These are phyloP conservation scores for Quadroppia sp. DNA, from an alignment of 2,888 invertebrate genomes.

Conservation along the genomic window DNA sequence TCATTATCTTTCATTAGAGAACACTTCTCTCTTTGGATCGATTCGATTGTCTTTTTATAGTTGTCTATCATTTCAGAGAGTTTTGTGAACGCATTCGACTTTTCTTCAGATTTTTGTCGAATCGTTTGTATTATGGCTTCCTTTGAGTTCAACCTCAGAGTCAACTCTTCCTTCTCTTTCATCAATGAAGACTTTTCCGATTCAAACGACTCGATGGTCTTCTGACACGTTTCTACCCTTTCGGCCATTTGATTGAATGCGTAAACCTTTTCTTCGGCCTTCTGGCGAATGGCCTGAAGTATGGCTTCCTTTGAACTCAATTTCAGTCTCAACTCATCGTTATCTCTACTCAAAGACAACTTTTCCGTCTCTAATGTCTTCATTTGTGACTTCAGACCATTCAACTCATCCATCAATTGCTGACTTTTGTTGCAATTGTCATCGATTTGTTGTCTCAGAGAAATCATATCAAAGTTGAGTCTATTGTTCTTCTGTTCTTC, in stretches of 20 bases:
- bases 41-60: not conserved
- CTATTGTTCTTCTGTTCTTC: constrained; percentile 45
- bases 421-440: constrained; percentile 11
- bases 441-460: constrained; percentile 47
- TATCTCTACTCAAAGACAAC: constrained; percentile 34
- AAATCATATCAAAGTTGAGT: constrained; percentile 48
- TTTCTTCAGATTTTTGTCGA: not conserved
- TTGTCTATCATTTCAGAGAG: not conserved
- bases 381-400: not conserved
- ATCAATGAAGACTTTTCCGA: not conserved
- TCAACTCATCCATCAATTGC: constrained; percentile 35
- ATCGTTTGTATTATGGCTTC: not conserved
- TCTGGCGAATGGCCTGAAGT: not conserved
- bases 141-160: too few species aligned
- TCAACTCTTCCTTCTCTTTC: constrained; percentile 2
- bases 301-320: constrained; percentile 14
- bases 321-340: constrained; percentile 36
- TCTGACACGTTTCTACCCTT: not conserved
- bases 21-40: not conserved
- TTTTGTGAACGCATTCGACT: not conserved
- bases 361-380: constrained; percentile 9
- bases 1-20: not conserved
- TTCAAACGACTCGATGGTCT: not conserved
- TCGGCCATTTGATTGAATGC: not conserved
- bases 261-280: not conserved